phyloP scores from a whole-genome alignment of 2,797 vertebrate species.

The Mionectes olivaceus region DNA sequence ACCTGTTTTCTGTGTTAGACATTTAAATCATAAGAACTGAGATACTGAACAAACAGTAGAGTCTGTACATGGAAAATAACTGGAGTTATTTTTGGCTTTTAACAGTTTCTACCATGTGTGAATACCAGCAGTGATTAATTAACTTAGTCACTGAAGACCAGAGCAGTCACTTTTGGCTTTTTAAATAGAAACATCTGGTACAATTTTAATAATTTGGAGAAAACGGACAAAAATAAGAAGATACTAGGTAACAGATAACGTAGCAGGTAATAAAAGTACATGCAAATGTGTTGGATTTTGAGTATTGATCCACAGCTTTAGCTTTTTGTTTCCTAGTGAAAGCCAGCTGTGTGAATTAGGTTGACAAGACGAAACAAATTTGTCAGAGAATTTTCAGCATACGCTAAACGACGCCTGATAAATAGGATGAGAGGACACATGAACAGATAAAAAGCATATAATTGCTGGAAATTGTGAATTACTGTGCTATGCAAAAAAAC shows the following conservation, averaged over 20 bases:
- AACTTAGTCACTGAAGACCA: not conserved
- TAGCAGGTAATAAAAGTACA: not conserved
- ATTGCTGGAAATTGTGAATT: not conserved
- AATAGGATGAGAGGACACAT: not conserved
- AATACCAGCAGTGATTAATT: not conserved
- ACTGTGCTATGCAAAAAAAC: not conserved
- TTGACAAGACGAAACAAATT: not conserved
- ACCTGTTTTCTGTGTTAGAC: not conserved
- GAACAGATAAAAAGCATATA: not conserved
- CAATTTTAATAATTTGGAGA: not conserved
- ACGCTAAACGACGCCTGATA: not conserved
- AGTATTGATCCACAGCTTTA: not conserved
- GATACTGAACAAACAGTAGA: not conserved
- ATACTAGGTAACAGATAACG: not conserved
- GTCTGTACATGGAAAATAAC: not conserved
- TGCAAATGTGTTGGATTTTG: not conserved
- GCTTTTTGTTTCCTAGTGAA: not conserved
- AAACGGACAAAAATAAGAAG: not conserved
- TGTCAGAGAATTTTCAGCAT: not conserved
- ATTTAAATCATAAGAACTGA: not conserved
- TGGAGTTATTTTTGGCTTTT: not conserved
- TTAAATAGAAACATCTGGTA: not conserved
- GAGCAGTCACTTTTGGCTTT: not conserved
- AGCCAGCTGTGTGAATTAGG: not conserved
- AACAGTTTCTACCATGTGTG: not conserved